Evolutionary conservation across 2,888 invertebrate species (phyloP).

Genomic region (Epinotia bilunana): DNA sequence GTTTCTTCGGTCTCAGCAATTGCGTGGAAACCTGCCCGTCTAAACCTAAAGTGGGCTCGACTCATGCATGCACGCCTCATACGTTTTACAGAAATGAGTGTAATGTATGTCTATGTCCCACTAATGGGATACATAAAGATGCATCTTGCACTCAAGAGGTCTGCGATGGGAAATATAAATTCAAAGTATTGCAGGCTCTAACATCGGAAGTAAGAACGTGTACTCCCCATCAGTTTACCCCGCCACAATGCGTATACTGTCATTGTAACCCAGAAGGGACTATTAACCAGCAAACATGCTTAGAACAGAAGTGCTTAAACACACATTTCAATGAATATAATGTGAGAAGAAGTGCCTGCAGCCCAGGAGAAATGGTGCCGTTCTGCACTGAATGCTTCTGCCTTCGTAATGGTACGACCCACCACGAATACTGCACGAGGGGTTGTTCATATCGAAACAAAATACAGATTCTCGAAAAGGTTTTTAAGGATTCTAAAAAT

Average conservation of each 20-base stretch:
- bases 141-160: slow-evolving; percentile 59
- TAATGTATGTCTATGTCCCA: slow-evolving; percentile 70
- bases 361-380: slow-evolving; percentile 68
- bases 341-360: slow-evolving; percentile 57
- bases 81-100: slow-evolving; percentile 68
- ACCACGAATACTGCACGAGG: slow-evolving; percentile 65
- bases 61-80: slow-evolving; percentile 62
- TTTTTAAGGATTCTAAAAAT: slow-evolving; percentile 58
- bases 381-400: slow-evolving; percentile 74
- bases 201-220: slow-evolving; percentile 56
- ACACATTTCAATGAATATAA: slow-evolving; percentile 54
- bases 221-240: slow-evolving; percentile 62
- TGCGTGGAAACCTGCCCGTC: slow-evolving; percentile 68
- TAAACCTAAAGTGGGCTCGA: slow-evolving; percentile 42
- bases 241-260: slow-evolving; percentile 70
- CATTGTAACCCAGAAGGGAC: slow-evolving; percentile 64
- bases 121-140: slow-evolving; percentile 58
- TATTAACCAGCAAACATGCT: slow-evolving; percentile 64
- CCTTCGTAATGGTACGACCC: slow-evolving; percentile 57
- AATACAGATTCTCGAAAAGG: slow-evolving; percentile 63
- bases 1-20: slow-evolving; percentile 64
- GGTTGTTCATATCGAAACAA: slow-evolving; percentile 66
- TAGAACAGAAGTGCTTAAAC: slow-evolving; percentile 67
- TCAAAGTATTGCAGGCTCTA: slow-evolving; percentile 51
- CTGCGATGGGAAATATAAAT: slow-evolving; percentile 53